Percentiles rank a stretch among this genome's conserved stretches.
phyloP scores from a whole-genome alignment of 2,113 vertebrate species.

The Sitta europaea region DNA sequence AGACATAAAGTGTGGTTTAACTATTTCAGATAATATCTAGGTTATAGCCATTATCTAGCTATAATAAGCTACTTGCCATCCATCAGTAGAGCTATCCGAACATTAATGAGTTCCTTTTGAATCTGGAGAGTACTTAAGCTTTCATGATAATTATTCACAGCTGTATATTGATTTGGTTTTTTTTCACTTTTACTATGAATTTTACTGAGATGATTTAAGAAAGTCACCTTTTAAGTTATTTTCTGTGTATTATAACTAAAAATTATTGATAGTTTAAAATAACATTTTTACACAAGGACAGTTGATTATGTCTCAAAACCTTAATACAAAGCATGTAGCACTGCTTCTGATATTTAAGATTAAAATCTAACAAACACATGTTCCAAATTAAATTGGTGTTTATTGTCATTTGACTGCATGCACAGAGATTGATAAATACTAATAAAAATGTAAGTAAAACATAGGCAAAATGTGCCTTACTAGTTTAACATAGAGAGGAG shows the following conservation, averaged over 20 bases:
- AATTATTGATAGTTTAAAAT: not conserved
- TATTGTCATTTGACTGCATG: not conserved
- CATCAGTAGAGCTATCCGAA: not conserved
- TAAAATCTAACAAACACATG: not conserved
- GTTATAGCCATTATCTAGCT: not conserved
- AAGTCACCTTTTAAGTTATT: not conserved
- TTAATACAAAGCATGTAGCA: not conserved
- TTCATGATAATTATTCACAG: slow-evolving; percentile 1
- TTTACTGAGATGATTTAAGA: not conserved
- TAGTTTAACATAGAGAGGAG: not conserved
- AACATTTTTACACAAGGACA: not conserved
- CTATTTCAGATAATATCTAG: not conserved
- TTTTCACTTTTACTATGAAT: slow-evolving; percentile 33
- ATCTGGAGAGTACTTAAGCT: not conserved
- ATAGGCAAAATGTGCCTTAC: not conserved
- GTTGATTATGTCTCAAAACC: slow-evolving; percentile 12
- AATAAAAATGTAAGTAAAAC: not conserved
- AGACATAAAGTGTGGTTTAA: not conserved
- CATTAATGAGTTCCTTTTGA: not conserved
- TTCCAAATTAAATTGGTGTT: not conserved
- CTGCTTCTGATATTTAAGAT: not conserved
- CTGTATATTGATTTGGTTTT: slow-evolving; percentile 7
- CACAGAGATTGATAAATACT: not conserved
- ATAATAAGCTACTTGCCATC: not conserved
- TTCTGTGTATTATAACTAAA: slow-evolving; percentile 11